A percentile compares a stretch with the other conserved stretches of the same genome.
Conservation (phyloP, 2,888 invertebrate genomes). For the Tipula confusa region DNA sequence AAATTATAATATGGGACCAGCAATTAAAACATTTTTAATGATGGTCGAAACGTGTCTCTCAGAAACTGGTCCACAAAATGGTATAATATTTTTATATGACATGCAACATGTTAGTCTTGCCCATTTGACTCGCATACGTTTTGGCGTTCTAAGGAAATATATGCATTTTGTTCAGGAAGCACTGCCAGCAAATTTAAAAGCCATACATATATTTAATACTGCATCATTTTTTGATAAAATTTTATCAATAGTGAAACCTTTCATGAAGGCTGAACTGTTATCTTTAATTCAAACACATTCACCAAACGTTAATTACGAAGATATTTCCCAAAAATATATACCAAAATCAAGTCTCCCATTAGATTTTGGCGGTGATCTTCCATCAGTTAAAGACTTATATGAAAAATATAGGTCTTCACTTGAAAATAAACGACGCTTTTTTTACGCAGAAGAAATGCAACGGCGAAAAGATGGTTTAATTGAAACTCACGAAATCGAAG, state of each 20-base stretch:
- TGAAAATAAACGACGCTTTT: slow-evolving; percentile 34
- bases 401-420: slow-evolving; percentile 35
- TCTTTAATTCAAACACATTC: slow-evolving; percentile 53
- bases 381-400: slow-evolving; percentile 34
- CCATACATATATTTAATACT: slow-evolving; percentile 63
- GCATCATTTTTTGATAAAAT: slow-evolving; percentile 58
- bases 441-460: slow-evolving; percentile 37
- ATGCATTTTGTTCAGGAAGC: slow-evolving; percentile 67
- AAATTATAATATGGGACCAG: slow-evolving; percentile 57
- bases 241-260: slow-evolving; percentile 56
- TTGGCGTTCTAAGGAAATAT: slow-evolving; percentile 58
- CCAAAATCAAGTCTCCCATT: slow-evolving; percentile 57
- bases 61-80: slow-evolving; percentile 58
- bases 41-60: slow-evolving; percentile 56
- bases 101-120: slow-evolving; percentile 60
- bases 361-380: slow-evolving; percentile 59
- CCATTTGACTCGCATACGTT: slow-evolving; percentile 57
- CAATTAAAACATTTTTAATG: slow-evolving; percentile 59
- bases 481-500: background rate
- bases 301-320: slow-evolving; percentile 54
- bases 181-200: slow-evolving; percentile 60
- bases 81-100: slow-evolving; percentile 64
- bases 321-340: slow-evolving; percentile 55
- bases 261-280: slow-evolving; percentile 57
- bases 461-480: slow-evolving; percentile 28